Evolutionary conservation across 2,113 vertebrate genomes (phyloP).

Genomic region (Callorhinus ursinus): DNA sequence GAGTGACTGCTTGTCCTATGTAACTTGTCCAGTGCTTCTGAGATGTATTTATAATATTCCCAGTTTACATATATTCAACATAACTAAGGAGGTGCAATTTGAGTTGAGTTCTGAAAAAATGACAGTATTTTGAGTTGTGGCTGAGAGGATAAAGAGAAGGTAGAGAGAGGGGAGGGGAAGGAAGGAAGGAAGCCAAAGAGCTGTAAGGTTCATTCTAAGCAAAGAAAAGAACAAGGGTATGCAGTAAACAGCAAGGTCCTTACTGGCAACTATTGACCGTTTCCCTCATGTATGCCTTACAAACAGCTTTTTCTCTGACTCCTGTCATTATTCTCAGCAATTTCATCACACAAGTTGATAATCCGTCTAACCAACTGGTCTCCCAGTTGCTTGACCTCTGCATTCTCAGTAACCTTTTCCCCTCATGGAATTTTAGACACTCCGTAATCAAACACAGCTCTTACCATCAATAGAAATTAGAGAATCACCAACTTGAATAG

Average conservation of each 20-base stretch:
- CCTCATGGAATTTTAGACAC: not conserved
- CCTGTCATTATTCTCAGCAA: not conserved
- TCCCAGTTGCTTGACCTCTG: not conserved
- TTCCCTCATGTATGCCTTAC: not conserved
- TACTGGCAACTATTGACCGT: not conserved
- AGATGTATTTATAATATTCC: not conserved
- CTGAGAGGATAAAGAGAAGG: not conserved
- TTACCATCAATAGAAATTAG: not conserved
- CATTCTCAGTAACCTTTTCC: not conserved
- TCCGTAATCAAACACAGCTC: not conserved
- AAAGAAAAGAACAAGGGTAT: not conserved
- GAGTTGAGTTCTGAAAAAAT: not conserved
- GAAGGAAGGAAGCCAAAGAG: not conserved
- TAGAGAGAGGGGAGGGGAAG: not conserved
- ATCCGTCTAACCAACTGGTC: not conserved
- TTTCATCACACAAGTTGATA: not conserved
- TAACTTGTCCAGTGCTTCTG: not conserved
- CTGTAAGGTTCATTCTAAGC: not conserved
- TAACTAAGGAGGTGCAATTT: not conserved
- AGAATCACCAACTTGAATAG: not conserved
- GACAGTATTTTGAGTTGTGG: not conserved
- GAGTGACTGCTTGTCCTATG: not conserved
- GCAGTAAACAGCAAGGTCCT: not conserved
- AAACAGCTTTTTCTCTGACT: not conserved
- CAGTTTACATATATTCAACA: slow-evolving; percentile 4